Evolutionary conservation across 2,113 vertebrate species (phyloP), one percentile per base, ranked within the genome.

Genomic region (Indri indri): DNA sequence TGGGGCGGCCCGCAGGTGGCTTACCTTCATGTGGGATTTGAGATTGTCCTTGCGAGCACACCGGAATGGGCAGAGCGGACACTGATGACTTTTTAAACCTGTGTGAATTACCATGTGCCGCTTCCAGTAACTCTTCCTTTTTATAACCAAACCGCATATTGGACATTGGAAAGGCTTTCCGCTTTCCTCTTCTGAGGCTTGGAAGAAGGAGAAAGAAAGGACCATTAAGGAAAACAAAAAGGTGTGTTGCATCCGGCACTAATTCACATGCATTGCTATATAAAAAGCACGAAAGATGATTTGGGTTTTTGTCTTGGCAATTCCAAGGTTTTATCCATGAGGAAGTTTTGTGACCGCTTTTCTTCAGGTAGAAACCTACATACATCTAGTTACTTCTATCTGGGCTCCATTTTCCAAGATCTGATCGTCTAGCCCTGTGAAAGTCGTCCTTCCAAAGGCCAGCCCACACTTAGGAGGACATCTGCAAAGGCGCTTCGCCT

Each of bases 41-140:
- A 99, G 99, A 99, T 99, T 99, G 99, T 99, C 99, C 99, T 99
- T 99, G 99, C 99, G 99, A 98, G 99, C 99, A 98, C 99, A 99
- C 95, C 99, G 99, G 98, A 99, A 99, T 23, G 99, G 99, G 98
- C 99, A 99, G 97, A 99, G 98, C 0, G 99, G 99, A 98, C 99
- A 99, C 98, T 99, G 99, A 98, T 99, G 99, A 98, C 99, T 99
- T 99, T 99, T 99, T 98, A 99, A 98, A 98, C 99, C 99, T 52
- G 99, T 99, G 98, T 99, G 99, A 98, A 99, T 99, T 98, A 99
- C 99, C 99, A 99, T 99, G 98, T 99, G 99, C 97, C 99, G 99
- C 98, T 99, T 99, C 99, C 99, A 99, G 98, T 99, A 99, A 98
- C 99, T 99, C 99, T 99, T 99, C 98, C 99, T 99, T 98, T 99